Conservation (phyloP, 2,797 vertebrate genomes). For the Oophaga sylvatica region DNA sequence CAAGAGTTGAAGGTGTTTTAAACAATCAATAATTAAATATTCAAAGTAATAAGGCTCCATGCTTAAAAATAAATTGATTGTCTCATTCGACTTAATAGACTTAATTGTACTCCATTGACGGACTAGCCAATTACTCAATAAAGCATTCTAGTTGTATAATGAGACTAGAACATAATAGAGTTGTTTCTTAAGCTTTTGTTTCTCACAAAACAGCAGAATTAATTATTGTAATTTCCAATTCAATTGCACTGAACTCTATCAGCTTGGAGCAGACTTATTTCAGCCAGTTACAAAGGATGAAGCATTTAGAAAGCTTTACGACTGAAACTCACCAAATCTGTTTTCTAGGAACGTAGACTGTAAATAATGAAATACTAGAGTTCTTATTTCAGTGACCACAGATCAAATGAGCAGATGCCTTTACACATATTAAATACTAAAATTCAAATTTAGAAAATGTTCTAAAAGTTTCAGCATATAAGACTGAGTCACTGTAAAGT, state of each 20-base stretch:
- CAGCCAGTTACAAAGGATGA: neutral
- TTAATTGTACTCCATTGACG: neutral
- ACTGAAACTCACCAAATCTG: neutral
- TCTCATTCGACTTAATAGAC: neutral
- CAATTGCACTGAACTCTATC: neutral
- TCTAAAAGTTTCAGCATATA: neutral
- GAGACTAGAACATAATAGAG: constrained; percentile 8
- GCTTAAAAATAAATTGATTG: neutral
- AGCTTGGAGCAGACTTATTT: neutral
- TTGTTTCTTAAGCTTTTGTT: neutral
- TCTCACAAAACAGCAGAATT: neutral
- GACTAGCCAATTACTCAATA: neutral
- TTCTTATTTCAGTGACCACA: neutral
- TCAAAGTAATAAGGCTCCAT: neutral
- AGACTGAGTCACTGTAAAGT: neutral
- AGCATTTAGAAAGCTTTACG: neutral
- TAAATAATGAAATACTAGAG: neutral
- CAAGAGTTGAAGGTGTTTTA: neutral
- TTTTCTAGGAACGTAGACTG: neutral
- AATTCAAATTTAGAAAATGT: neutral
- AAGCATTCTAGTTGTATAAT: neutral
- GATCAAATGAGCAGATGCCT: neutral
- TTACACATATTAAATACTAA: neutral
- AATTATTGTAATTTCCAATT: neutral
- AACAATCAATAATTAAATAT: neutral